phyloP scores from a whole-genome alignment of 2,888 invertebrate genomes.

The Heliconius ismenius region DNA sequence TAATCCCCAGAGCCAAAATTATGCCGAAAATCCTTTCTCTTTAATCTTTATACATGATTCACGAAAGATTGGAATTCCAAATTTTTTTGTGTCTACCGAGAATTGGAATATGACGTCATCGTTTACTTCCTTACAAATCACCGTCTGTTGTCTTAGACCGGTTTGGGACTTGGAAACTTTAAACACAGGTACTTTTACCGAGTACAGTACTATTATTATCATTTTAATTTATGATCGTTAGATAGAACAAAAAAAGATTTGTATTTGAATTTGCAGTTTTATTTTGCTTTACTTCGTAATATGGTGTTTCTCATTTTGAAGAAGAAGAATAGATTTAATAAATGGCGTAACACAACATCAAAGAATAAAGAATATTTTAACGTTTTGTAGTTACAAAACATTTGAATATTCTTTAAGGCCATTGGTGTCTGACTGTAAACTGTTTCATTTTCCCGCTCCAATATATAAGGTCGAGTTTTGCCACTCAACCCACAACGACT shows the following conservation, averaged over 20 bases:
- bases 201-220: not conserved
- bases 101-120: slow-evolving; percentile 16
- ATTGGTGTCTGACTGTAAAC: not conserved
- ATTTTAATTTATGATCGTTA: not conserved
- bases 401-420: not conserved
- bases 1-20: slow-evolving; percentile 17
- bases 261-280: too few species aligned
- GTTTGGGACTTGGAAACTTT: not conserved
- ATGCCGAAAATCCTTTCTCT: slow-evolving; percentile 15
- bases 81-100: not conserved
- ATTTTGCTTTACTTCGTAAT: too few species aligned
- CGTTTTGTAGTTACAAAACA: not conserved
- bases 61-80: slow-evolving; percentile 6
- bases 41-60: slow-evolving; percentile 3
- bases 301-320: too few species aligned
- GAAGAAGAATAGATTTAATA: too few species aligned
- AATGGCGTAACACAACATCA: too few species aligned
- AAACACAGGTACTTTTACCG: not conserved
- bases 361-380: too few species aligned
- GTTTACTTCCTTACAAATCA: not conserved
- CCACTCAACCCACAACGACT: not conserved
- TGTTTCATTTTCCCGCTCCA: not conserved
- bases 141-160: not conserved
- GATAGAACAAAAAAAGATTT: too few species aligned
- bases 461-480: not conserved